A percentile compares a stretch with the other conserved stretches of the same genome.
Evolutionary conservation across 2,888 invertebrate genomes (phyloP).

Genomic region (Acrocyrtus sp.): DNA sequence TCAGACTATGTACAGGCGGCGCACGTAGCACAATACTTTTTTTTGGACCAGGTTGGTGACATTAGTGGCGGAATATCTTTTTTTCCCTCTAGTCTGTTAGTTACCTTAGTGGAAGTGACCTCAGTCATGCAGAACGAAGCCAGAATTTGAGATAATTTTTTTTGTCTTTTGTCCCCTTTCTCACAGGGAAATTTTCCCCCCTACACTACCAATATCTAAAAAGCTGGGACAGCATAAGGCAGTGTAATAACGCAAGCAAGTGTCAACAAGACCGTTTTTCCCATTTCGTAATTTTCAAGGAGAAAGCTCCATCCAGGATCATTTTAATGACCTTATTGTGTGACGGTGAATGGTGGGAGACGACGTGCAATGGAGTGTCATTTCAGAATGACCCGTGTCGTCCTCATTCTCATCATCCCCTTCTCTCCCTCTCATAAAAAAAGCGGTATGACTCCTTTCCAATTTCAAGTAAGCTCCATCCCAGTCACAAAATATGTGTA

Average conservation of each 20-base stretch:
- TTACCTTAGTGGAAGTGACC: too few relatives aligned
- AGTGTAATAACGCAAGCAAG: constrained; percentile 26
- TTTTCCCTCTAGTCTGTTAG: too few relatives aligned
- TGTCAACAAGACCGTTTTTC: constrained; percentile 44
- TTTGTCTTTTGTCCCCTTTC: too few relatives aligned
- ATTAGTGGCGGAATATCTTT: too few relatives aligned
- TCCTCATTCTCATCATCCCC: not conserved
- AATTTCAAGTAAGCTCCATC: not conserved
- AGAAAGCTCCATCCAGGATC: constrained; percentile 37
- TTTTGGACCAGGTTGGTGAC: too few relatives aligned
- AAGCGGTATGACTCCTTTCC: not conserved
- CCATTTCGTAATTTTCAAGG: constrained; percentile 42
- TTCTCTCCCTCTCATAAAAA: not conserved
- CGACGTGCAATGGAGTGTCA: constrained; percentile 46
- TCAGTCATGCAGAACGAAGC: too few relatives aligned
- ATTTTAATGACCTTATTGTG: constrained; percentile 46
- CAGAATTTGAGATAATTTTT: too few relatives aligned
- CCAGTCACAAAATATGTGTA: not conserved
- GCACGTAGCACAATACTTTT: too few relatives aligned
- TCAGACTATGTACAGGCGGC: constrained; percentile 40
- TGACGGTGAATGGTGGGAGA: constrained; percentile 15
- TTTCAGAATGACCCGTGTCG: constrained; percentile 42
- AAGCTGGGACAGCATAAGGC: too few relatives aligned
- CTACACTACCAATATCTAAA: too few relatives aligned
- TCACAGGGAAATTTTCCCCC: too few relatives aligned